A percentile compares a stretch with the other conserved stretches of the same genome.
Conservation (phyloP, 2,113 vertebrate genomes). For the Tretioscincus oriximinensis region DNA sequence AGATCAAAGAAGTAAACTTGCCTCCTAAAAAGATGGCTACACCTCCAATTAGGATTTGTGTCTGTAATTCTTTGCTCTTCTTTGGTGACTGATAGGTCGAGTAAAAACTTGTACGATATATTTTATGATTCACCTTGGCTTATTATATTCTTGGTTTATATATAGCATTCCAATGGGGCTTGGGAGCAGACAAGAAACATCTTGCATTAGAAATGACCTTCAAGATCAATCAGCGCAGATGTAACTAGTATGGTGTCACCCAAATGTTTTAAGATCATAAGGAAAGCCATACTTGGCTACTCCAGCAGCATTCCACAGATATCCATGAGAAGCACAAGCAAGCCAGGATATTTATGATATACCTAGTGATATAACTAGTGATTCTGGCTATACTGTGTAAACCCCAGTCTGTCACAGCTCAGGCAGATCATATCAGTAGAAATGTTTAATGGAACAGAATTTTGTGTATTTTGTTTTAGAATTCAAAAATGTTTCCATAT, state of each 20-base stretch:
- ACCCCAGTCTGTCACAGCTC: no score
- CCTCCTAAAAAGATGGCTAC: constrained; percentile 60
- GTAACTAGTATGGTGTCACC: not conserved
- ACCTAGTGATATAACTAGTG: no score
- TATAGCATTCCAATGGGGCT: not conserved
- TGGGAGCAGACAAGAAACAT: not conserved
- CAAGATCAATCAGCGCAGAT: not conserved
- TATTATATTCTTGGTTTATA: constrained; percentile 33
- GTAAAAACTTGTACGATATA: constrained; percentile 59
- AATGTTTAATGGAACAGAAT: no score
- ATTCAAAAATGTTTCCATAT: no score
- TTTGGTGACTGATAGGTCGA: constrained; percentile 61
- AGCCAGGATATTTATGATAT: no score
- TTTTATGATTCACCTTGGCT: constrained; percentile 58
- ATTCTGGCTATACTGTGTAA: no score
- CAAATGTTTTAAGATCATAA: not conserved
- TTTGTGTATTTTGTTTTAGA: no score
- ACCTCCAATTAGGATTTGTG: constrained; percentile 66
- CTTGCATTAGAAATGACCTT: not conserved
- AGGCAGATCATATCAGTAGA: no score
- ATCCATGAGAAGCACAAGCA: no score
- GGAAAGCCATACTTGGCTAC: no score
- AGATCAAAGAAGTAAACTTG: constrained; percentile 58
- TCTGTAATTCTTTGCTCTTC: constrained; percentile 27
- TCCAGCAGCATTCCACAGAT: no score